phyloP scores from a whole-genome alignment of 2,797 vertebrate genomes.

The Dipus sagitta region DNA sequence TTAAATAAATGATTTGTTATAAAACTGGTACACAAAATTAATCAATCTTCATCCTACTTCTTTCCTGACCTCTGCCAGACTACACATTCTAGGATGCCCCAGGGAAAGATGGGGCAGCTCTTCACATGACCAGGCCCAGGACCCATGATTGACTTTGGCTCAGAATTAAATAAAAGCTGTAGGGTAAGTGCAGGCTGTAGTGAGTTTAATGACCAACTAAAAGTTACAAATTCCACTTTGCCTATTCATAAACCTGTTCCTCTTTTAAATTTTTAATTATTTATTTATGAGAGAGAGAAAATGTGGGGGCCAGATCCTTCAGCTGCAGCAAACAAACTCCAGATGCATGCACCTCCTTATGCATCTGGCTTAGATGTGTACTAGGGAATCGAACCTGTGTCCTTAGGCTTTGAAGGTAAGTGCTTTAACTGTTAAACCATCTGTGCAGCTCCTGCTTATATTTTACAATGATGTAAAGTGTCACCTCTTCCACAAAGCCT shows the following conservation, averaged over 20 bases:
- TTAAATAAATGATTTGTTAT: conserved; percentile 66
- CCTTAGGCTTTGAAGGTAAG: too few species aligned
- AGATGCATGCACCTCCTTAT: too few species aligned
- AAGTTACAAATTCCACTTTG: conserved; percentile 8
- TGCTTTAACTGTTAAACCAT: too few species aligned
- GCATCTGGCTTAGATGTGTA: too few species aligned
- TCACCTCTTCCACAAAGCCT: background rate
- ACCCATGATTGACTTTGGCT: conserved; percentile 43
- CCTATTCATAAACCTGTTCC: background rate
- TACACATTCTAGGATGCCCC: background rate
- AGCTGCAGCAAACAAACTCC: too few species aligned
- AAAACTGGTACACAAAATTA: conserved; percentile 50
- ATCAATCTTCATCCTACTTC: background rate
- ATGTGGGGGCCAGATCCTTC: too few species aligned
- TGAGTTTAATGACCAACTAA: conserved; percentile 27
- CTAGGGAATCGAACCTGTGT: too few species aligned
- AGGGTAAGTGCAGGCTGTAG: background rate
- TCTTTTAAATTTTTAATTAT: background rate
- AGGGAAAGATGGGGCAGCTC: background rate
- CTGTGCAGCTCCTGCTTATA: too few species aligned
- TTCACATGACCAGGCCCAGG: background rate
- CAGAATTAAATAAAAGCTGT: conserved; percentile 35
- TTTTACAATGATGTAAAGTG: background rate
- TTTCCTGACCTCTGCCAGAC: conserved; percentile 6
- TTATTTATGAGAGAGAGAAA: too few species aligned